Evolutionary conservation across 2,888 invertebrate genomes (phyloP).

Genomic region (Lasiommata megera): DNA sequence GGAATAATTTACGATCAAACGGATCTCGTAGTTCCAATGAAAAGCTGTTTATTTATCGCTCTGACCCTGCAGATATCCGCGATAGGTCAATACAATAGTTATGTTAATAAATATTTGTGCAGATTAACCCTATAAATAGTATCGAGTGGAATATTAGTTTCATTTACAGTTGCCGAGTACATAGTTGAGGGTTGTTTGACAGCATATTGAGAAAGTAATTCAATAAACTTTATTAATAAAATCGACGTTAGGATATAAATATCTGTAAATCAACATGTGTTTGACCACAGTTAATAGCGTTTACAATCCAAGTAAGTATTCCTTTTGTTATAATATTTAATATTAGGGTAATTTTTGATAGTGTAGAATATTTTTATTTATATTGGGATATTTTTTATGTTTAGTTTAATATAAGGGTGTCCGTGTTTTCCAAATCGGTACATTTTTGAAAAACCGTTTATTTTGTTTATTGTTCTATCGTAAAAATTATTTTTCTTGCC

Average conservation of each 20-base stretch:
- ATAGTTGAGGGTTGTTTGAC: background rate
- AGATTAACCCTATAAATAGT: slow-evolving; percentile 14
- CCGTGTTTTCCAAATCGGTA: too few relatives aligned
- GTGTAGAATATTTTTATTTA: too few relatives aligned
- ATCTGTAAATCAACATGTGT: background rate
- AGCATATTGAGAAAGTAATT: background rate
- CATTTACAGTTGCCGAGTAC: background rate
- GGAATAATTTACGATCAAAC: slow-evolving; percentile 24
- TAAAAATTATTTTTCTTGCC: too few relatives aligned
- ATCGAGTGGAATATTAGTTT: background rate
- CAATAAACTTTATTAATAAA: background rate
- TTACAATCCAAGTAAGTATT: slow-evolving; percentile 8
- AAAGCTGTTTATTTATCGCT: slow-evolving; percentile 8
- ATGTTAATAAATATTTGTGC: slow-evolving; percentile 18
- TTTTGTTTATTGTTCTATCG: too few relatives aligned
- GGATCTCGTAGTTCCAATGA: slow-evolving; percentile 18
- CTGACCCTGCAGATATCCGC: slow-evolving; percentile 21
- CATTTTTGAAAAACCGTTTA: too few relatives aligned
- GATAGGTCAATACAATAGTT: slow-evolving; percentile 20
- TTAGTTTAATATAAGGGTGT: too few relatives aligned
- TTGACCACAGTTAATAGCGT: background rate
- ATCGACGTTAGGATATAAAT: background rate
- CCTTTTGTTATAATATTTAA: background rate
- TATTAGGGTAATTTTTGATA: too few relatives aligned
- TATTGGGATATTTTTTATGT: too few relatives aligned